Percentiles rank a stretch among this genome's conserved stretches.
Evolutionary conservation across 2,888 invertebrate genomes (phyloP).

Genomic region (Lumbricus terrestris): DNA sequence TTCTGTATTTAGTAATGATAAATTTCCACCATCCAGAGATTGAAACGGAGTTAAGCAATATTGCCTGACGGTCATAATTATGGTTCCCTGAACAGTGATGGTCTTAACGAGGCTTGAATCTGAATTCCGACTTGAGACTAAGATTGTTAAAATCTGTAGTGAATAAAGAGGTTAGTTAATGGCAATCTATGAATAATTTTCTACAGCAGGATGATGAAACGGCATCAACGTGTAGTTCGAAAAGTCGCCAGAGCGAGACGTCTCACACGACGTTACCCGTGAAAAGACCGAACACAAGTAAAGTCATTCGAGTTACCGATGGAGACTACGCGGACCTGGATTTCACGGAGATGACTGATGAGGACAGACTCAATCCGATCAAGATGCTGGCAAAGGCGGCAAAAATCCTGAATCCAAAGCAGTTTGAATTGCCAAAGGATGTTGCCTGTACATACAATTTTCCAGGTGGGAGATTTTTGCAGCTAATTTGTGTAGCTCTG

Average conservation of each 20-base stretch:
- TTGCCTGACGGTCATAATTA: too few species aligned
- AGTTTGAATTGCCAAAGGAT: conserved; percentile 83
- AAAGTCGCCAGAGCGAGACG: conserved; percentile 36
- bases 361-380: conserved; percentile 26
- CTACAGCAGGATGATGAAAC: conserved; percentile 50
- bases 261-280: conserved; percentile 6
- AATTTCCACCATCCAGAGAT: too few species aligned
- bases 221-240: conserved; percentile 44
- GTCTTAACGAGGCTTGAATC: too few species aligned
- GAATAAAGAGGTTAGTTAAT: neutral
- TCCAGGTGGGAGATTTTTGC: conserved; percentile 53
- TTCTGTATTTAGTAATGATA: too few species aligned
- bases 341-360: conserved; percentile 15
- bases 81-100: too few species aligned
- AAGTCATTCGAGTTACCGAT: neutral
- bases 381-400: conserved; percentile 76
- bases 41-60: too few species aligned
- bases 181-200: neutral
- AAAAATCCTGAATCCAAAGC: conserved; percentile 79
- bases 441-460: conserved; percentile 62
- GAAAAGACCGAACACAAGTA: neutral
- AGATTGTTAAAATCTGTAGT: neutral
- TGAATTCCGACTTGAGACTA: too few species aligned
- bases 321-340: conserved; percentile 25
- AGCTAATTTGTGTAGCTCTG: neutral